A percentile compares a stretch with the other conserved stretches of the same genome.
These are phyloP conservation scores for Synanthedon myopaeformis DNA, from an alignment of 2,888 invertebrate genomes.

Conservation along the genomic window DNA sequence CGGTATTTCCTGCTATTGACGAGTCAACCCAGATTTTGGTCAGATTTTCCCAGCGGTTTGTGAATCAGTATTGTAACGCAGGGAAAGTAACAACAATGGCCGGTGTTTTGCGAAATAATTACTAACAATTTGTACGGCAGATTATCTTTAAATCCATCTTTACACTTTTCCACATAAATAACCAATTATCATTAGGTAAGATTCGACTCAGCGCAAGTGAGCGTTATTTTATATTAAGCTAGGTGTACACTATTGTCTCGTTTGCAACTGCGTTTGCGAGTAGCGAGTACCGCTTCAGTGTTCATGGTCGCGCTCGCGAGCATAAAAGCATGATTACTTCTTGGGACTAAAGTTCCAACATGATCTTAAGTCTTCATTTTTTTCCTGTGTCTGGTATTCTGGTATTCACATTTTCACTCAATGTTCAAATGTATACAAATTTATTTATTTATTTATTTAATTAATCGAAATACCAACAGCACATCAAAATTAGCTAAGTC, in stretches of 20 bases:
- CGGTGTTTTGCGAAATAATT: conserved; percentile 33
- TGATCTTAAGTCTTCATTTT: too few relatives aligned
- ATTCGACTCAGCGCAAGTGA: not conserved
- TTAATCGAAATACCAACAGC: too few relatives aligned
- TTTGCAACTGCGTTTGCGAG: too few relatives aligned
- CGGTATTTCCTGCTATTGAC: conserved; percentile 25
- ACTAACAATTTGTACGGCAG: conserved; percentile 26
- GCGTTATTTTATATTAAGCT: conserved; percentile 12
- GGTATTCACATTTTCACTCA: too few relatives aligned
- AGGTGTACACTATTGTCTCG: conserved; percentile 18
- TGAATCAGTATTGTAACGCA: conserved; percentile 13
- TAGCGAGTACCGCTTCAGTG: too few relatives aligned
- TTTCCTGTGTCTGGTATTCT: too few relatives aligned
- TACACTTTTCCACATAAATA: conserved; percentile 21
- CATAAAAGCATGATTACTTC: too few relatives aligned
- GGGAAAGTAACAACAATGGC: conserved; percentile 42
- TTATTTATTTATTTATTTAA: too few relatives aligned
- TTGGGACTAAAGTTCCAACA: too few relatives aligned
- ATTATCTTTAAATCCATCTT: conserved; percentile 22
- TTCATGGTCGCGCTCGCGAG: too few relatives aligned
- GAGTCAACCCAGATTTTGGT: conserved; percentile 16
- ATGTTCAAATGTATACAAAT: too few relatives aligned
- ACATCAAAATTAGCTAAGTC: too few relatives aligned
- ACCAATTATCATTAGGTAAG: conserved; percentile 8
- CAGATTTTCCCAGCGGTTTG: conserved; percentile 33